phyloP scores from a whole-genome alignment of 2,888 invertebrate genomes.

The Penaeus monodon region DNA sequence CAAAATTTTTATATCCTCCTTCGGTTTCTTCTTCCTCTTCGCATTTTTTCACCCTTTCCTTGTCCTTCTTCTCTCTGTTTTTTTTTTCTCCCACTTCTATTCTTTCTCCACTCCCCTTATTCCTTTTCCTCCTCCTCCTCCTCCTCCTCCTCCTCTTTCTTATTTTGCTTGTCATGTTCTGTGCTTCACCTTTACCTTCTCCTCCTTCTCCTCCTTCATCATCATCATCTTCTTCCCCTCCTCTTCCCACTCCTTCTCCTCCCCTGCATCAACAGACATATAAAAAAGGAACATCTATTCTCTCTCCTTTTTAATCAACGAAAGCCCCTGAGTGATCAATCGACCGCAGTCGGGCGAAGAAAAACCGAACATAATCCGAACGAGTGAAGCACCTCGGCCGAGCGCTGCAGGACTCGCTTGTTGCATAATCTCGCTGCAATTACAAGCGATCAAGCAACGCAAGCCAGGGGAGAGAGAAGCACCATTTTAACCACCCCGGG shows the following conservation, averaged over 20 bases:
- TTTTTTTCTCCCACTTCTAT: neutral
- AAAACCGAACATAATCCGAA: too few relatives aligned
- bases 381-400: too few relatives aligned
- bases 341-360: too few relatives aligned
- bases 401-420: too few relatives aligned
- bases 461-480: neutral
- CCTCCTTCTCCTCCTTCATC: neutral
- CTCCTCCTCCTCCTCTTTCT: neutral
- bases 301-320: too few relatives aligned
- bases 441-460: too few relatives aligned
- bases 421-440: too few relatives aligned
- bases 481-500: neutral
- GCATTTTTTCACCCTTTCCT: neutral
- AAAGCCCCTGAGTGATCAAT: too few relatives aligned
- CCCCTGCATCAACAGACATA: neutral
- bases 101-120: neutral
- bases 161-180: neutral
- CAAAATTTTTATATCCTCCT: neutral
- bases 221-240: neutral
- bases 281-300: neutral
- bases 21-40: neutral
- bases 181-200: neutral
- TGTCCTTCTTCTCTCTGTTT: neutral
- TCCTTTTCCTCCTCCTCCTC: neutral
- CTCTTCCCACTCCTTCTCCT: neutral